Percentiles rank a stretch among this genome's conserved stretches.
These are phyloP conservation scores for Orchestia grillus DNA, from an alignment of 1,140 invertebrate species.

Conservation along the genomic window DNA sequence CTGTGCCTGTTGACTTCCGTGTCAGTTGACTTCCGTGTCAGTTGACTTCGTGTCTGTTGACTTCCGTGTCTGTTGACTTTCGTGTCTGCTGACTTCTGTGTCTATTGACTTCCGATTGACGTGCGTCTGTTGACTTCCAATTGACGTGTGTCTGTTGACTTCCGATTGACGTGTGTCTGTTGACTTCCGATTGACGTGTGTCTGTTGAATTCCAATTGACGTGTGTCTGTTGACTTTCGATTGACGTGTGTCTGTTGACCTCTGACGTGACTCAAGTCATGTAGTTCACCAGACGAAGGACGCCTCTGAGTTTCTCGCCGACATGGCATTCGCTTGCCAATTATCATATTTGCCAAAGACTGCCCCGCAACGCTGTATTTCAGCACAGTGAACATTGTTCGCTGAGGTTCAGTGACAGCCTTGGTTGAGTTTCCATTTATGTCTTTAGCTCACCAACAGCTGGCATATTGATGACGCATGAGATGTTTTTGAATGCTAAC, in stretches of 20 bases:
- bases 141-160: no score
- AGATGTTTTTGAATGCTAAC: background rate
- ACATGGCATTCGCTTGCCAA: background rate
- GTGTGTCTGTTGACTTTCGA: background rate
- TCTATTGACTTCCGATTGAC: no score
- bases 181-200: no score
- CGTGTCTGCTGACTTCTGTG: no score
- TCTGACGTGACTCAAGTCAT: background rate
- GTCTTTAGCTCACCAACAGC: background rate
- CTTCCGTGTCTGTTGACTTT: no score
- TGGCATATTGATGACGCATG: background rate
- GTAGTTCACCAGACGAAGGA: background rate
- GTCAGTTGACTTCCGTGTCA: no score
- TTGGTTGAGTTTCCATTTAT: background rate
- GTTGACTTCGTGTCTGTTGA: no score
- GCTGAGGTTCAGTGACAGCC: background rate
- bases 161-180: no score
- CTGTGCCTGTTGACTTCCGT: no score
- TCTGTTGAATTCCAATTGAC: no score
- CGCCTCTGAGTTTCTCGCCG: background rate
- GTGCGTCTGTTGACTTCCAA: no score
- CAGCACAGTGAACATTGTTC: background rate
- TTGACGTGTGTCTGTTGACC: background rate
- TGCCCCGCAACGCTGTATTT: background rate
- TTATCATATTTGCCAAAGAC: background rate